Evolutionary conservation across 2,113 vertebrate species (phyloP).

Genomic region (Scomber japonicus): DNA sequence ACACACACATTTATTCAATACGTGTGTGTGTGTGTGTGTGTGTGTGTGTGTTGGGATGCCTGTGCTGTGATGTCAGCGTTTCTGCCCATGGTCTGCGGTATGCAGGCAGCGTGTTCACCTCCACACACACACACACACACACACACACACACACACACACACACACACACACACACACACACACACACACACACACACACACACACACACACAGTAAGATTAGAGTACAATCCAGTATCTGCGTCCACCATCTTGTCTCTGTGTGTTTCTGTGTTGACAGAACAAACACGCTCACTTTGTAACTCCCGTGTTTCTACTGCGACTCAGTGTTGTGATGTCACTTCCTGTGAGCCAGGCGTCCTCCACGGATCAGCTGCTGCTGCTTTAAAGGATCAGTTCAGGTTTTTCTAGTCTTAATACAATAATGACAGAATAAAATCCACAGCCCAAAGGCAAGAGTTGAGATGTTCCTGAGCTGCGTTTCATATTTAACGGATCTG

Average conservation of each 20-base stretch:
- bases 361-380: no score
- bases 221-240: constrained; percentile 36
- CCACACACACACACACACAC: constrained; percentile 21
- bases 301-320: background rate
- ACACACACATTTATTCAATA: no score
- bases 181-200: constrained; percentile 16
- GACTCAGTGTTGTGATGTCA: no score
- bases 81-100: constrained; percentile 40
- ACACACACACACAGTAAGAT: constrained; percentile 30
- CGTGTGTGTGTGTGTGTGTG: constrained; percentile 34
- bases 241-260: constrained; percentile 46
- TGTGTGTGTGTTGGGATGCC: constrained; percentile 31
- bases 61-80: constrained; percentile 59
- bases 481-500: no score
- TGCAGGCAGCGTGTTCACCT: constrained; percentile 61
- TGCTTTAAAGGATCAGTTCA: no score
- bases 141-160: constrained; percentile 6
- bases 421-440: no score
- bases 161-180: no score
- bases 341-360: no score
- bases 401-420: no score
- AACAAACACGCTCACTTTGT: constrained; percentile 41
- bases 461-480: no score
- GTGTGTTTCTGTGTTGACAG: constrained; percentile 46
- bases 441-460: no score